These are phyloP conservation scores for Eueremaeus valkanovi DNA, from an alignment of 2,888 invertebrate species.

Conservation along the genomic window DNA sequence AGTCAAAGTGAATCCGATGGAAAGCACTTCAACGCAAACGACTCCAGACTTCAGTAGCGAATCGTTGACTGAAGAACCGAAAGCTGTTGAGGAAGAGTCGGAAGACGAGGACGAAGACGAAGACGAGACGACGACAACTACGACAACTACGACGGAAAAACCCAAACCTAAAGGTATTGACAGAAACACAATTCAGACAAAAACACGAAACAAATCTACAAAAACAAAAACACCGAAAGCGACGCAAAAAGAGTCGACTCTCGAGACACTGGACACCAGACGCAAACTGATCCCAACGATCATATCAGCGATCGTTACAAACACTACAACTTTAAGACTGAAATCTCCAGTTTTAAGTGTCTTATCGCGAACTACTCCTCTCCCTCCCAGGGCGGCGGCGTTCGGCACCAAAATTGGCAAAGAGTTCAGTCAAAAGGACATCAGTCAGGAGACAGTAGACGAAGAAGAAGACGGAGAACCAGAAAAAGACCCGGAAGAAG, in stretches of 20 bases:
- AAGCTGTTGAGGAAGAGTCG: neutral
- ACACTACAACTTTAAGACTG: constrained; percentile 31
- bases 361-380: constrained; percentile 26
- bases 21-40: neutral
- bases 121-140: neutral
- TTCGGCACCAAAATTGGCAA: neutral
- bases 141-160: neutral
- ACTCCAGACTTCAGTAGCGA: neutral
- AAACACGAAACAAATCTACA: constrained; percentile 30
- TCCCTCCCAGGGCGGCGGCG: neutral
- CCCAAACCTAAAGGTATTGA: constrained; percentile 1
- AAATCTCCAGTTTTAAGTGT: constrained; percentile 37
- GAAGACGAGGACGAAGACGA: constrained; percentile 20
- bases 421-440: neutral
- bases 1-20: constrained; percentile 13
- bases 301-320: constrained; percentile 30
- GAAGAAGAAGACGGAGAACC: constrained; percentile 9
- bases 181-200: constrained; percentile 13
- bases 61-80: neutral
- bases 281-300: constrained; percentile 33
- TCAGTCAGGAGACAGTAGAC: neutral
- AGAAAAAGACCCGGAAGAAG: too few relatives aligned
- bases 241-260: neutral
- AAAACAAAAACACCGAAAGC: constrained; percentile 14
- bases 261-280: neutral